Base-by-base conservation (phyloP, 2,113 vertebrate genomes). In the Entelurus aequoreus region DNA sequence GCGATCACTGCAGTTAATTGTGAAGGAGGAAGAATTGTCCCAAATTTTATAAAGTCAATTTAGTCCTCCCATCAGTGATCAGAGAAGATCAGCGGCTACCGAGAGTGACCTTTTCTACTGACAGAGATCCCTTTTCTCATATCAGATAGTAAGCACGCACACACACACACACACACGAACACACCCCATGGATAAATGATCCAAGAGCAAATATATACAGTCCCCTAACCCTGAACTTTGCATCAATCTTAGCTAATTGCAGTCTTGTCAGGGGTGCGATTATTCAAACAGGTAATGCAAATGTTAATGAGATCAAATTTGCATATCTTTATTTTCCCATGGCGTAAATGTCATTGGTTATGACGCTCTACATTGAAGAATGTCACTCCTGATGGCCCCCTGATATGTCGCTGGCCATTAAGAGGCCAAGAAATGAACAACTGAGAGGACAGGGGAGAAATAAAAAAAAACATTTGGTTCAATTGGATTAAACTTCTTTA, bases 341-440 rank as follows among this genome's bases (percentile, higher is more conserved):
- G 98, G 95, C 95, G 95, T 92, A 98, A 98, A 98, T 98, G 97
- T 95, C 97, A 98, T 96, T 95, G 94, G 94, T 94, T 98, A 94
- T 97, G 96, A 95, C 90, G 93, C 93, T 94, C 91, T 94, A 95
- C 92, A 93, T 94, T 95, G 95, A 97, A 96, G 93, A 96, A 97
- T 98, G 94, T 91, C 91, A 91, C 88, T 92, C 88, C 94, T 93
- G 95, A 96, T 97, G 93, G 69, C 93, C 91, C 93, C 93, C 88
- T 93, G 95, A 97, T 99, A 94, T 85, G 92, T 90, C 93, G 92
- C 91, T 92, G 94, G 93, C 94, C 93, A 97, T 97, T 95, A 97
- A 90, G 91, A 92, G 87, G 91, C 93, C 92, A 94, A 92, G 93
- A 54, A 94, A 93, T 90, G 92, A 95, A 60, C 61, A 58, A 76